Base-by-base conservation (phyloP, 2,113 vertebrate genomes). In the Ammodytes dubius region DNA sequence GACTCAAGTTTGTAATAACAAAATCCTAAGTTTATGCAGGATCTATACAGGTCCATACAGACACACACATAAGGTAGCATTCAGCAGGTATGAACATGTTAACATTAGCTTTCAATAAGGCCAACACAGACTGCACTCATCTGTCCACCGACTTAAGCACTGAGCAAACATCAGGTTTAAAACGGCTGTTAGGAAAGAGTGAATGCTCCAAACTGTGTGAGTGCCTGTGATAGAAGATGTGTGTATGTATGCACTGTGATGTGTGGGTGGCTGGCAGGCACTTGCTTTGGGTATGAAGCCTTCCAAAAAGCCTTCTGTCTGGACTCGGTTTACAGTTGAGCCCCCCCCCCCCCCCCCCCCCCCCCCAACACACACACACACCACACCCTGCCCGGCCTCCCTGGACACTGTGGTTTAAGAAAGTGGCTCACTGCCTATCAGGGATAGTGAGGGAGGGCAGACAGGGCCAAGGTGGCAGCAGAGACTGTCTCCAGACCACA, bases 391-490 rank as follows among this genome's bases (percentile, higher is more conserved):
- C 61, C 54, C 67, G 7, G 27, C 64, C 43, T 53, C 15, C 19
- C 58, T 71, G 75, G 73, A 81, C 61, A 76, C 67, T 68, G 77
- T 70, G 88, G 27, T 83, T 80, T 81, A 86, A 84, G 71, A 74
- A 63, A 49, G 75, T 87, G 80, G 88, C 87, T 60, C 7, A 17
- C 73, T 86, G 87, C 87, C 86, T 91, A 83, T 89, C 84, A 40
- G 71, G 87, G 86, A 79, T 58, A 37, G 74, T 79, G 81, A 57
- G 67, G 80, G 84, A 85, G 82, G 77, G 69, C 77, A 86, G 81
- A 50, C 63, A 4, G 54, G 83, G 60, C 67, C 2, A 37, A 77
- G 61, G 57, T 67, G 70, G 88, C 88, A 75, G 47, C 52, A 76
- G 54, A 85, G 39, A 70, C 53, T 42, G 50, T 81, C 54, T 65